Conservation (phyloP, 2,113 vertebrate species). For the Tragelaphus scriptus region DNA sequence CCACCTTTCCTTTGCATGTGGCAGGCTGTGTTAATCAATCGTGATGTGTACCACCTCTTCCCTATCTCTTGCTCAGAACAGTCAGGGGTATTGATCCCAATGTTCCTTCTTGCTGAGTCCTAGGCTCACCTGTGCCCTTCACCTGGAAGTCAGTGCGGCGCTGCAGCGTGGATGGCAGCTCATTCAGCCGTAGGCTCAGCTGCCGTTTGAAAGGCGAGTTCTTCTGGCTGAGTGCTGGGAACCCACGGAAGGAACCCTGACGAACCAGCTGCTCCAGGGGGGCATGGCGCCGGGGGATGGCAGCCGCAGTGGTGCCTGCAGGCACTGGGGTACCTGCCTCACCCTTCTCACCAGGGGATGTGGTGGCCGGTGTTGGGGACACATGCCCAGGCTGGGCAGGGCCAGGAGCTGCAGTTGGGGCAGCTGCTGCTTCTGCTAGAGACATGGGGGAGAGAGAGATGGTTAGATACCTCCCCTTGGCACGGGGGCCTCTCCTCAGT, state of each 20-base stretch:
- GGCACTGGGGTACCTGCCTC: conserved; percentile 80
- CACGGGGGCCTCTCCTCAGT: neutral
- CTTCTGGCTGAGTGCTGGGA: conserved; percentile 92
- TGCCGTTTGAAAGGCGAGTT: conserved; percentile 95
- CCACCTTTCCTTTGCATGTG: neutral
- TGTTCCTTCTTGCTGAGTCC: neutral
- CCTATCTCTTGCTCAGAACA: neutral
- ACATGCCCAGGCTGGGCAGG: conserved; percentile 80
- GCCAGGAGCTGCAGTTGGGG: conserved; percentile 47
- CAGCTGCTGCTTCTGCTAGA: conserved; percentile 67
- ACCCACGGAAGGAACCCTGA: conserved; percentile 93
- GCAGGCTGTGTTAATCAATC: neutral
- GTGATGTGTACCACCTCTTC: neutral
- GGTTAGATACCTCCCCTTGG: neutral
- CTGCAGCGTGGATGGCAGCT: conserved; percentile 92
- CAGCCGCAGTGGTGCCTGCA: conserved; percentile 76
- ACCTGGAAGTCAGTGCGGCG: conserved; percentile 88
- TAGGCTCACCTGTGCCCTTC: conserved; percentile 85
- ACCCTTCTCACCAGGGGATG: conserved; percentile 84
- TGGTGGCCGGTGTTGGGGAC: conserved; percentile 87
- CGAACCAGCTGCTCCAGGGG: conserved; percentile 94
- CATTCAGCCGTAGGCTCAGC: conserved; percentile 91
- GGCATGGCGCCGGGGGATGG: conserved; percentile 92
- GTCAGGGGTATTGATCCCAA: neutral
- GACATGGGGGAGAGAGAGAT: neutral